phyloP scores from a whole-genome alignment of 2,797 vertebrate genomes.

The Euphonia xanthogaster region DNA sequence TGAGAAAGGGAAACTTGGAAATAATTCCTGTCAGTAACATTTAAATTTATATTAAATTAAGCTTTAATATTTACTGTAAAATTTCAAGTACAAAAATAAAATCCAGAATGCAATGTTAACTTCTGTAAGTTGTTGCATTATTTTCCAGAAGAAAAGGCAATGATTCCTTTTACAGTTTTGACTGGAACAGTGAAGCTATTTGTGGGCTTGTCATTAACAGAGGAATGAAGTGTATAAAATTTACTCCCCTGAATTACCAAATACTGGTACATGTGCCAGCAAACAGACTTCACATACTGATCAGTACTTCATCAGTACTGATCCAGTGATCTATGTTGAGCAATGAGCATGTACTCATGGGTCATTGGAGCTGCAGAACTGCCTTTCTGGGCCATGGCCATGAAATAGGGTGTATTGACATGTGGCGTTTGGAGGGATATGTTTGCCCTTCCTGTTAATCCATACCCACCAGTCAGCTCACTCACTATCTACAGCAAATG shows the following conservation, averaged over 20 bases:
- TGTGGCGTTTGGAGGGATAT: fast-evolving
- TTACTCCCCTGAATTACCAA: background rate
- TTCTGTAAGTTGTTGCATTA: background rate
- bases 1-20: background rate
- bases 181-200: background rate
- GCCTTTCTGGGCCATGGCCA: background rate
- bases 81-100: background rate
- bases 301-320: too few species aligned
- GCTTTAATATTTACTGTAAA: background rate
- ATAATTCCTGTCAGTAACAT: background rate
- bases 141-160: background rate
- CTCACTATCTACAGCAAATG: background rate
- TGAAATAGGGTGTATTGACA: background rate
- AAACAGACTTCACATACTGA: background rate
- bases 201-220: background rate
- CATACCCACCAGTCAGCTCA: background rate
- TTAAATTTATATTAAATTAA: background rate
- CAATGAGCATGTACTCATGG: background rate
- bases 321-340: background rate
- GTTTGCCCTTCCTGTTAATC: background rate
- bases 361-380: background rate
- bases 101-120: background rate
- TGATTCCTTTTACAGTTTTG: background rate
- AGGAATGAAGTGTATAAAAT: background rate
- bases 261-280: background rate